Base-by-base conservation (phyloP, 1,140 invertebrate species). In the Brachionus rotundiformis region DNA sequence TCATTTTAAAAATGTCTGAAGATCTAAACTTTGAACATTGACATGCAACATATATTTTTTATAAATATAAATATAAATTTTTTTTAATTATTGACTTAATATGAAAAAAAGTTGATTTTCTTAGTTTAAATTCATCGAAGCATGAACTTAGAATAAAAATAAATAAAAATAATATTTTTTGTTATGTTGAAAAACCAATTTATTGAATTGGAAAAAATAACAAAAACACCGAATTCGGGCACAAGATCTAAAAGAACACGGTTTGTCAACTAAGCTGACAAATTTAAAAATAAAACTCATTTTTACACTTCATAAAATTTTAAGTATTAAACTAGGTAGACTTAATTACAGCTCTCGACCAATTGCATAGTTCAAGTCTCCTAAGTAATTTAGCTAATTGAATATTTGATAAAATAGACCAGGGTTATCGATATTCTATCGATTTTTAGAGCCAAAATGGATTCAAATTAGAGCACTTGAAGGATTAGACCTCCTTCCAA, bases 251-350 rank as follows among this genome's bases (percentile, higher is more conserved):
- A 33, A 63, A 63, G 13, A 63, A 63, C 25, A 29, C 25, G 29
- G 13, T 63, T 63, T 63, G 25, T 29, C 61, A 63, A 63, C 29
- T 31, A 29, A 29, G 8, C 11, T 63, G 61, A 63, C 61, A n/a
- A 33, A 63, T 29, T 29, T 63, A n/a, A 63, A n/a, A 63, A 6
- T 13, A 29, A 63, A 63, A 63, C 25, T 33, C 25, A 13, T 63
- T 63, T 63, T 63, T 33, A 31, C 61, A 63, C 61, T 63, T 63
- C 61, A 29, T 16, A 63, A 63, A 29, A 63, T 63, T 63, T 63
- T 29, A 63, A 33, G 61, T 63, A 63, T 33, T 63, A n/a, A 63
- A 63, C 10, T 63, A 63, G 25, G 25, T 63, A 33, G 61, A 10
- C 61, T 25, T 33, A 33, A 63, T 25, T 54, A 19, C 23, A 19